Evolutionary conservation across 2,888 invertebrate genomes (phyloP).

Genomic region (Sericinus montela): DNA sequence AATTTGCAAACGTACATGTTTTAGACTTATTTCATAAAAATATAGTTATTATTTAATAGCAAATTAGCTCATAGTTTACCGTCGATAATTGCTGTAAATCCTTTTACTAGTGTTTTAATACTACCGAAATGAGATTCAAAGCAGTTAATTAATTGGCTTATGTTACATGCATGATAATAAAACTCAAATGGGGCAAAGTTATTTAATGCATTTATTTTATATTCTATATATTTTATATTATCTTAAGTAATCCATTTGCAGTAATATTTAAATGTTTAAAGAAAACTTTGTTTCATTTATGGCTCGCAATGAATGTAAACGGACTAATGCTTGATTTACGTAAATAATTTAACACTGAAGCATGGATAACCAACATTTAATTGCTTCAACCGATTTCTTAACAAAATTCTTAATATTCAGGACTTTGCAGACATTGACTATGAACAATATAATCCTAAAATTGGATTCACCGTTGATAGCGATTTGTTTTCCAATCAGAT

Average conservation of each 20-base stretch:
- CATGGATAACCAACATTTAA: constrained; percentile 37
- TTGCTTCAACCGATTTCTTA: constrained; percentile 39
- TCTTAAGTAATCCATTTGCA: neutral
- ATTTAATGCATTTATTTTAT: too few relatives aligned
- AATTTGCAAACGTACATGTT: constrained; percentile 11
- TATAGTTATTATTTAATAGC: neutral
- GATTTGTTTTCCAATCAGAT: constrained; percentile 40
- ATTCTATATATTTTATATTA: neutral
- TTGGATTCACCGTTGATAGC: constrained; percentile 60
- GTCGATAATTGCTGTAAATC: constrained; percentile 10
- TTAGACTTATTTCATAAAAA: neutral
- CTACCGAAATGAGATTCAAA: neutral
- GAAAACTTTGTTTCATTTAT: constrained; percentile 35
- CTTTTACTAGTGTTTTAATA: neutral
- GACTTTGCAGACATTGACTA: constrained; percentile 52
- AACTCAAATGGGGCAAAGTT: constrained; percentile 31
- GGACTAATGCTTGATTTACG: constrained; percentile 52
- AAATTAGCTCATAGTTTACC: neutral
- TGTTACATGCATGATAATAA: constrained; percentile 2
- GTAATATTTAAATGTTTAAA: neutral
- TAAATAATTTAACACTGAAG: constrained; percentile 41
- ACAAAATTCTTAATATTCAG: constrained; percentile 64
- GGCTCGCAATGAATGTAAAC: constrained; percentile 31
- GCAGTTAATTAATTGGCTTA: neutral
- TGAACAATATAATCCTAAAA: constrained; percentile 59